Conservation (phyloP, 2,113 vertebrate species). For the Saiga tatarica region DNA sequence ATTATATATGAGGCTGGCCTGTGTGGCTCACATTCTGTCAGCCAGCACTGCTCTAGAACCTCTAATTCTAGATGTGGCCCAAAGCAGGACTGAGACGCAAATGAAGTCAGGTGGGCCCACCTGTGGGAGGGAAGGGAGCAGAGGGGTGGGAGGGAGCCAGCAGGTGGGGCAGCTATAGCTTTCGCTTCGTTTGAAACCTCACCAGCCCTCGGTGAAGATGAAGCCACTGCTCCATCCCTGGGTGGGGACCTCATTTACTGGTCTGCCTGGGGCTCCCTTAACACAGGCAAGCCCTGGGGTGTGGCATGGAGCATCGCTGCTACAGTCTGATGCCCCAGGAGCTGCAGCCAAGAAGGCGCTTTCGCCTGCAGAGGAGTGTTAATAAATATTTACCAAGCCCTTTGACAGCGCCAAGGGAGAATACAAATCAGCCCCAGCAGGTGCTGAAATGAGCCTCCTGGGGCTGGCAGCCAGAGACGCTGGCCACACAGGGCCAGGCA, state of each 20-base stretch:
- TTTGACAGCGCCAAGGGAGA: conserved; percentile 52
- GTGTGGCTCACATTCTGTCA: not conserved
- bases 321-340: conserved; percentile 42
- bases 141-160: not conserved
- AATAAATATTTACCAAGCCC: conserved; percentile 60
- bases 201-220: not conserved
- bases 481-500: not conserved
- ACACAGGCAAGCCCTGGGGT: not conserved
- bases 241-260: not conserved
- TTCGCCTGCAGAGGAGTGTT: conserved; percentile 39
- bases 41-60: not conserved
- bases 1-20: not conserved
- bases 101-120: not conserved
- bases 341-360: conserved; percentile 27
- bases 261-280: not conserved
- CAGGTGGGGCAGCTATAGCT: too few species aligned
- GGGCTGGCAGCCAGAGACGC: not conserved
- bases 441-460: accelerated
- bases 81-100: not conserved
- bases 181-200: not conserved
- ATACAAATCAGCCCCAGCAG: conserved; percentile 39
- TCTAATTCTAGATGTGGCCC: not conserved
- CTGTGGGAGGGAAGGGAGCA: accelerated
- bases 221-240: not conserved
- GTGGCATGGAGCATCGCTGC: not conserved